Evolutionary conservation across 2,797 vertebrate species (phyloP).

Genomic region (Sebastes umbrosus): DNA sequence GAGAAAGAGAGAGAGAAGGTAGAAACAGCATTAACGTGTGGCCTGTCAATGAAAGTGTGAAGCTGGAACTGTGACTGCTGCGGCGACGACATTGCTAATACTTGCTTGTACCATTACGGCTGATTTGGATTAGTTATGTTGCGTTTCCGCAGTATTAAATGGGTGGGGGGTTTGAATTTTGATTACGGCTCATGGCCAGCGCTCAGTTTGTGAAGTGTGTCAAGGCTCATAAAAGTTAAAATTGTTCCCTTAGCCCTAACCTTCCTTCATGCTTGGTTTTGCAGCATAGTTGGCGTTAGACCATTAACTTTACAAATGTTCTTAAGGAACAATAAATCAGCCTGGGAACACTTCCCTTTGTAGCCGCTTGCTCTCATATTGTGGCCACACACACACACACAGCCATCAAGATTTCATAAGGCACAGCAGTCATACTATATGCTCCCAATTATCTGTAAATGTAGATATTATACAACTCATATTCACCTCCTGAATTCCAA

Average conservation of each 20-base stretch:
- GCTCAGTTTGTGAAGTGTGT: conserved; percentile 54
- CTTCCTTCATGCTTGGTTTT: conserved; percentile 69
- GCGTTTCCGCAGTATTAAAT: conserved; percentile 31
- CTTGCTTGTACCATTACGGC: conserved; percentile 28
- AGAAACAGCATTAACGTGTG: conserved; percentile 48
- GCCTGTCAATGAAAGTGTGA: conserved; percentile 40
- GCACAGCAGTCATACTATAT: conserved; percentile 63
- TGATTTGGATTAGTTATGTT: conserved; percentile 58
- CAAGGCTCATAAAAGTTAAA: conserved; percentile 67
- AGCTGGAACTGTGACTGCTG: conserved; percentile 2
- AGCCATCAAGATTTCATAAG: conserved; percentile 60
- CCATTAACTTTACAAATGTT: conserved; percentile 73
- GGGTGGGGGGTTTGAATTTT: conserved; percentile 41
- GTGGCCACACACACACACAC: conserved; percentile 40
- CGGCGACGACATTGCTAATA: conserved; percentile 21
- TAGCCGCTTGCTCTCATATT: conserved; percentile 31
- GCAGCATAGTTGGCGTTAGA: conserved; percentile 50
- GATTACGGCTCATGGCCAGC: conserved; percentile 47
- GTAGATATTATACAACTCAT: conserved; percentile 75
- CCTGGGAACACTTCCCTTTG: conserved; percentile 32
- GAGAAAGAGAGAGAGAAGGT: not conserved
- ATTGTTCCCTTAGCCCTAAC: conserved; percentile 59
- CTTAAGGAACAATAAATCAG: conserved; percentile 64
- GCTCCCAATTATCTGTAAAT: conserved; percentile 77
- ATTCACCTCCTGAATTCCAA: conserved; percentile 69